Conservation (phyloP, 2,113 vertebrate species). For the Manacus vitellinus region DNA sequence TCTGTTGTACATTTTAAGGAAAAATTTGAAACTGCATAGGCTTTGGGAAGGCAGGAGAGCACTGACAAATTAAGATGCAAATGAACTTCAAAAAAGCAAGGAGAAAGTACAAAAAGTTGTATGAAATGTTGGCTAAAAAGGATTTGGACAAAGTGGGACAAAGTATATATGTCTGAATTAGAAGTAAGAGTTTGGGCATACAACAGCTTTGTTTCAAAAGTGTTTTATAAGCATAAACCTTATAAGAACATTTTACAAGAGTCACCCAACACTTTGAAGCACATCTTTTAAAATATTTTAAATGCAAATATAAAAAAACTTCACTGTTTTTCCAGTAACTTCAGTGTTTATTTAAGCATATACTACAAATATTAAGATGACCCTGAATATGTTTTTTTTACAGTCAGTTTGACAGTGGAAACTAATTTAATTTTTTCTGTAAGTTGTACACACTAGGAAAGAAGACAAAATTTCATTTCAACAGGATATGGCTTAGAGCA, state of each 20-base stretch:
- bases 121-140: not conserved
- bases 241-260: not conserved
- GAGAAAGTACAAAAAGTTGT: not conserved
- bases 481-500: not conserved
- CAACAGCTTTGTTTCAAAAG: not conserved
- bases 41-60: not conserved
- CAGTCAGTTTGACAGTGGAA: not conserved
- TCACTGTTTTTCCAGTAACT: not conserved
- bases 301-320: not conserved
- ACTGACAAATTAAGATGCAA: not conserved
- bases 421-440: not conserved
- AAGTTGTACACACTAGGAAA: not conserved
- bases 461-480: not conserved
- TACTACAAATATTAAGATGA: not conserved
- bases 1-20: not conserved
- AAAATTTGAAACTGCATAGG: not conserved
- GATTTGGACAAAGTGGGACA: not conserved
- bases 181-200: not conserved
- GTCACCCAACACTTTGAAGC: not conserved
- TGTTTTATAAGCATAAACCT: not conserved
- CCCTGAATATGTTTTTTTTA: not conserved
- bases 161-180: not conserved
- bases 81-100: not conserved
- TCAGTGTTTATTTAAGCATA: not conserved
- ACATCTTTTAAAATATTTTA: not conserved